Evolutionary conservation across 35 echinoderm and acorn worm species (phyloP).

Genomic region (Ophioderma brevispina): DNA sequence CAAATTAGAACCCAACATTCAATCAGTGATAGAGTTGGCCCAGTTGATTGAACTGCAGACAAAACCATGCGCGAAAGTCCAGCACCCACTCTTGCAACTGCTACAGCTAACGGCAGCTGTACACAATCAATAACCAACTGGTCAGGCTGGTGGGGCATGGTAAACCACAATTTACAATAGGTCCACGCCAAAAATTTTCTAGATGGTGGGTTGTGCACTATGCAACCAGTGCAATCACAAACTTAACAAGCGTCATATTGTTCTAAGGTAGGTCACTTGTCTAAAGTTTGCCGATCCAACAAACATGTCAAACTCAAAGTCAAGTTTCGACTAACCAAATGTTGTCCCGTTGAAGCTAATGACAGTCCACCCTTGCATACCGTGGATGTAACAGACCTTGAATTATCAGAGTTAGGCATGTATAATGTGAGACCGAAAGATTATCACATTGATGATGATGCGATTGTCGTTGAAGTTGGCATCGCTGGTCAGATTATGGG

Average conservation of each 20-base stretch:
- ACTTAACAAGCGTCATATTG: constrained; percentile 35
- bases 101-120: not conserved
- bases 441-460: not conserved
- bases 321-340: not conserved
- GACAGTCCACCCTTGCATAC: not conserved
- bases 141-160: not conserved
- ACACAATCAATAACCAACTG: not conserved
- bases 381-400: not conserved
- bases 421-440: not conserved
- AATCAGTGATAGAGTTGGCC: not conserved
- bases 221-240: not conserved
- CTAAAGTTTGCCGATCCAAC: constrained; percentile 33
- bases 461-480: not conserved
- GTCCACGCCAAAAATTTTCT: not conserved
- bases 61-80: not conserved
- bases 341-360: not conserved
- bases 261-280: constrained; percentile 60
- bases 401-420: not conserved
- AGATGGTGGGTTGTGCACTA: not conserved
- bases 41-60: not conserved
- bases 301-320: no score
- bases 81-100: not conserved
- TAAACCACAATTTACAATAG: not conserved
- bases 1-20: not conserved
- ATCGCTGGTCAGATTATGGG: not conserved